Conservation (phyloP, 2,888 invertebrate species). For the Phania funesta region DNA sequence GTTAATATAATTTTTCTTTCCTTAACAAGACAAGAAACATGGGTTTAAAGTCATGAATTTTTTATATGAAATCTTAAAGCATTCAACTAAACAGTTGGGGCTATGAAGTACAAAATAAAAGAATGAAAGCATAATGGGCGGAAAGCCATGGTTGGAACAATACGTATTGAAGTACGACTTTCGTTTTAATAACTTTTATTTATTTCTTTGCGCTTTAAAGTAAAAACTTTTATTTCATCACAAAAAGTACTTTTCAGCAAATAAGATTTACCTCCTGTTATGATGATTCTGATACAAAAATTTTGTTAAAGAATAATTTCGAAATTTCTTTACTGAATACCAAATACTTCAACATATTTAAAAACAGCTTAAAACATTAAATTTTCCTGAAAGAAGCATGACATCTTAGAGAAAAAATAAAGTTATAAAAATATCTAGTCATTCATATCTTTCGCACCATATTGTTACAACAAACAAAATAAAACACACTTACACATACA, state of each 20-base stretch:
- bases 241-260: too few species aligned
- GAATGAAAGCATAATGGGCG: too few species aligned
- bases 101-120: background rate
- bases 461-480: constrained; percentile 50
- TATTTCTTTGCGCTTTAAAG: too few species aligned
- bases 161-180: too few species aligned
- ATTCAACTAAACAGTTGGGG: background rate
- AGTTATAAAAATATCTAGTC: constrained; percentile 13
- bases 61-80: background rate
- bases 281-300: too few species aligned
- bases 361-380: background rate
- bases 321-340: too few species aligned
- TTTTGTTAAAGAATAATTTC: too few species aligned
- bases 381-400: background rate
- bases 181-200: too few species aligned
- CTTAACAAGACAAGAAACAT: background rate
- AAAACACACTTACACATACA: background rate
- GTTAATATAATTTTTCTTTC: background rate
- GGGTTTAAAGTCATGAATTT: constrained; percentile 9
- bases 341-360: background rate
- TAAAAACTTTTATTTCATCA: too few species aligned
- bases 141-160: too few species aligned
- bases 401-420: constrained; percentile 15
- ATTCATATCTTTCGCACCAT: constrained; percentile 49
- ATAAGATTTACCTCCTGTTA: too few species aligned